A percentile compares a stretch with the other conserved stretches of the same genome.
Evolutionary conservation across 2,113 vertebrate genomes (phyloP).

Genomic region (Rhinichthys klamathensis): DNA sequence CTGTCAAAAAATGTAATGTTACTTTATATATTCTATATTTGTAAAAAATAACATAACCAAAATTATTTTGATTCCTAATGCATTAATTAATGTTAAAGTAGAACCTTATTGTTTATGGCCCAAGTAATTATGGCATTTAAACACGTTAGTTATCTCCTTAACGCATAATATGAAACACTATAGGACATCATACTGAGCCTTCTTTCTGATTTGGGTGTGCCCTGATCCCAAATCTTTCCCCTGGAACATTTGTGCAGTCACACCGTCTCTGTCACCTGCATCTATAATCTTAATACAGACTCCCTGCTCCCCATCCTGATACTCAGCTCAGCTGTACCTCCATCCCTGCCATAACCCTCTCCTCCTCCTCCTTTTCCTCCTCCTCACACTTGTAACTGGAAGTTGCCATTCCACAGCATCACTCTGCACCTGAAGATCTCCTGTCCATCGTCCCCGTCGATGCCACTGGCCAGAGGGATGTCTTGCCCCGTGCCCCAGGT

Average conservation of each 20-base stretch:
- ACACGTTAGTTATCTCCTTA: not conserved
- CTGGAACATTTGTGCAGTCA: not conserved
- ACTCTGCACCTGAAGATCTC: conserved; percentile 98
- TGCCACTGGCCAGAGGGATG: conserved; percentile 77
- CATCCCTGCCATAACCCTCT: not conserved
- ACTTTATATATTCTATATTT: not conserved
- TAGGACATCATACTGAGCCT: not conserved
- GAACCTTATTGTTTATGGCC: not conserved
- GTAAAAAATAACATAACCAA: no score
- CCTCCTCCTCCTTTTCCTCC: conserved; percentile 46
- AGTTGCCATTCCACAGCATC: conserved; percentile 82
- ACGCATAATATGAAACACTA: no score
- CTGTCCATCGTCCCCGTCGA: conserved; percentile 87
- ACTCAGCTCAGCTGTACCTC: conserved; percentile 35
- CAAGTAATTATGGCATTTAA: not conserved
- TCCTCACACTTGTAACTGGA: conserved; percentile 69
- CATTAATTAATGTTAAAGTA: not conserved
- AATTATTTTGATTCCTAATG: not conserved
- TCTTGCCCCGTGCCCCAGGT: conserved; percentile 88
- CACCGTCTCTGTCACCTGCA: not conserved
- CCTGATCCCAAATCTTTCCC: not conserved
- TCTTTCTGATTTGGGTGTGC: not conserved
- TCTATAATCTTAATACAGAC: not conserved
- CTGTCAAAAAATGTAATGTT: not conserved
- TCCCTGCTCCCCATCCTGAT: not conserved